Conservation (phyloP, 2,888 invertebrate genomes). For the Nephrotoma appendiculata region DNA sequence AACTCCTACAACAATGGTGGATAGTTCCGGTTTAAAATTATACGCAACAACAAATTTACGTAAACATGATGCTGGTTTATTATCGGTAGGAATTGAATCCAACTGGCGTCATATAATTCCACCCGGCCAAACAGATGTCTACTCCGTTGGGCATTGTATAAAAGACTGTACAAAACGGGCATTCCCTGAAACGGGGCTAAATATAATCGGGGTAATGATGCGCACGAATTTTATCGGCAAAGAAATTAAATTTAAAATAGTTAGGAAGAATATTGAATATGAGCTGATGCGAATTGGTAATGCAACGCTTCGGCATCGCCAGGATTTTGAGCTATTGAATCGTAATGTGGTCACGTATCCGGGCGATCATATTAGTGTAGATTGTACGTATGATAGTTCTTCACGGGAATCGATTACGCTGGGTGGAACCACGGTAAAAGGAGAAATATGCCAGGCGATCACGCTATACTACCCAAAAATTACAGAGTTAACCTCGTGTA, state of each 20-base stretch:
- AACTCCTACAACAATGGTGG: constrained; percentile 22
- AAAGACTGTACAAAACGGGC: constrained; percentile 42
- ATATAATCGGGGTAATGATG: constrained; percentile 44
- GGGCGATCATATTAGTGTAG: constrained; percentile 44
- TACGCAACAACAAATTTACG: constrained; percentile 41
- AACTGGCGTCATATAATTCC: constrained; percentile 50
- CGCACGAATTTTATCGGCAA: constrained; percentile 43
- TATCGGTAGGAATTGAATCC: constrained; percentile 39
- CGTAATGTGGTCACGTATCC: constrained; percentile 38
- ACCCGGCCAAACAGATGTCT: constrained; percentile 42
- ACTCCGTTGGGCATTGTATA: constrained; percentile 46
- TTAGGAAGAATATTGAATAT: constrained; percentile 37
- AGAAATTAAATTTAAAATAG: constrained; percentile 40
- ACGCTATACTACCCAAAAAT: constrained; percentile 44
- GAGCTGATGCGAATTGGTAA: constrained; percentile 43
- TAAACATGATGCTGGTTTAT: constrained; percentile 44
- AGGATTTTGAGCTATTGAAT: constrained; percentile 40
- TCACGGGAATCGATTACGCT: constrained; percentile 38
- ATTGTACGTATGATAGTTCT: constrained; percentile 46
- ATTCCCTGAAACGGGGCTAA: constrained; percentile 38
- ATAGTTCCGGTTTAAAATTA: constrained; percentile 43
- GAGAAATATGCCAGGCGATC: constrained; percentile 45
- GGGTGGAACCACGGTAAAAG: constrained; percentile 37
- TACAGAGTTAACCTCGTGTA: constrained; percentile 39
- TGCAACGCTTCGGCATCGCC: constrained; percentile 45